These are phyloP conservation scores for Echinometra lucunter DNA, from an alignment of 53 echinoderm and acorn worm genomes.

Conservation along the genomic window DNA sequence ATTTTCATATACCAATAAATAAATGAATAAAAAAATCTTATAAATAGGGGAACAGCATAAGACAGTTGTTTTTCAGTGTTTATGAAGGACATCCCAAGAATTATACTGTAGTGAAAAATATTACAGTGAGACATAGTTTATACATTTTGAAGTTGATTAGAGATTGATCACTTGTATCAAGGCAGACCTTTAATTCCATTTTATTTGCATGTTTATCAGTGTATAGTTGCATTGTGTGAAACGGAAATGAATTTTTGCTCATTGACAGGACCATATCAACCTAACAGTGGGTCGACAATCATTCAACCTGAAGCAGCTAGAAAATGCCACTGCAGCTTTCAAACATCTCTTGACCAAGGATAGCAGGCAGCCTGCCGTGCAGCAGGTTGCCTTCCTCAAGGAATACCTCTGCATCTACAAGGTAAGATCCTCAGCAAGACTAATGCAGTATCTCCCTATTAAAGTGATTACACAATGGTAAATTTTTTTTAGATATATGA, in stretches of 20 bases:
- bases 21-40: not conserved
- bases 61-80: too few relatives aligned
- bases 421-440: constrained; percentile 62
- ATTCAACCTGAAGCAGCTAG: constrained; percentile 93
- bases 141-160: too few relatives aligned
- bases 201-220: too few relatives aligned
- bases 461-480: too few relatives aligned
- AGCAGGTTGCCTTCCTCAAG: constrained; percentile 92
- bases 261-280: constrained; percentile 95
- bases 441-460: too few relatives aligned
- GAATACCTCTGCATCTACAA: constrained; percentile 96
- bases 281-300: constrained; percentile 98
- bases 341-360: constrained; percentile 92
- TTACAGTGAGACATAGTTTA: too few relatives aligned
- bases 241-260: not conserved
- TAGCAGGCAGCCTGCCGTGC: constrained; percentile 93
- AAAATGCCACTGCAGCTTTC: constrained; percentile 95
- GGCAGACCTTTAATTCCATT: too few relatives aligned
- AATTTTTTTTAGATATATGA: too few relatives aligned
- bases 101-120: too few relatives aligned
- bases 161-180: not conserved
- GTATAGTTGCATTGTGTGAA: not conserved
- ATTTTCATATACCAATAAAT: too few relatives aligned
- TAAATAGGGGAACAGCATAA: too few relatives aligned
- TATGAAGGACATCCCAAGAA: too few relatives aligned